phyloP scores from a whole-genome alignment of 2,888 invertebrate genomes.

The Scotopteryx bipunctaria region DNA sequence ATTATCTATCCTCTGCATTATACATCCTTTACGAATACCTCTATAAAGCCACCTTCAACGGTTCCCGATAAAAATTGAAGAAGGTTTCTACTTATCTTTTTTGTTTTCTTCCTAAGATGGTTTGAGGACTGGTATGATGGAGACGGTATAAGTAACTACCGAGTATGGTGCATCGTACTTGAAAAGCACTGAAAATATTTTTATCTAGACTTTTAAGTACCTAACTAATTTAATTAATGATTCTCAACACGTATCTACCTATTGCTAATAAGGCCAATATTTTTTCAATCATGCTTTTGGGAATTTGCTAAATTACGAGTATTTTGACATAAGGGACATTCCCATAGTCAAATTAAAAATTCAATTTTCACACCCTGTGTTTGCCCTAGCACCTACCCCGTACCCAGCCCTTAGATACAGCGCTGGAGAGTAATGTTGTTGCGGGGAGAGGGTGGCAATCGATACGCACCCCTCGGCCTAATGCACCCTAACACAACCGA shows the following conservation, averaged over 20 bases:
- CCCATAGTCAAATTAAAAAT: too few relatives aligned
- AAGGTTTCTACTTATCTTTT: neutral
- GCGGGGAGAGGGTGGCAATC: conserved; percentile 64
- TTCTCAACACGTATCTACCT: too few relatives aligned
- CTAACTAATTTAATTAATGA: too few relatives aligned
- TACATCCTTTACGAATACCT: neutral
- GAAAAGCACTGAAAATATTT: too few relatives aligned
- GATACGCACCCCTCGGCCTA: conserved; percentile 78
- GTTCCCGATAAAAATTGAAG: neutral
- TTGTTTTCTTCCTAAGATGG: neutral
- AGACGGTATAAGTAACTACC: too few relatives aligned
- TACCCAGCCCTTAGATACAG: conserved; percentile 16
- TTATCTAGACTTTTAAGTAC: too few relatives aligned
- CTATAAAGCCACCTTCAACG: neutral
- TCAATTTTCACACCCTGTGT: neutral
- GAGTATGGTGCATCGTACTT: too few relatives aligned
- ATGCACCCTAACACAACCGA: conserved; percentile 65
- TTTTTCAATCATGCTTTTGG: too few relatives aligned
- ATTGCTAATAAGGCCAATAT: too few relatives aligned
- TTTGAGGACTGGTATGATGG: too few relatives aligned
- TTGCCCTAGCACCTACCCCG: conserved; percentile 7
- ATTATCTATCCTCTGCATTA: neutral
- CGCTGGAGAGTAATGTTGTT: conserved; percentile 59
- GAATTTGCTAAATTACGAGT: too few relatives aligned
- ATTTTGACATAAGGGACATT: too few relatives aligned